Conservation (phyloP, 2,113 vertebrate genomes). For the Barnardius zonarius region DNA sequence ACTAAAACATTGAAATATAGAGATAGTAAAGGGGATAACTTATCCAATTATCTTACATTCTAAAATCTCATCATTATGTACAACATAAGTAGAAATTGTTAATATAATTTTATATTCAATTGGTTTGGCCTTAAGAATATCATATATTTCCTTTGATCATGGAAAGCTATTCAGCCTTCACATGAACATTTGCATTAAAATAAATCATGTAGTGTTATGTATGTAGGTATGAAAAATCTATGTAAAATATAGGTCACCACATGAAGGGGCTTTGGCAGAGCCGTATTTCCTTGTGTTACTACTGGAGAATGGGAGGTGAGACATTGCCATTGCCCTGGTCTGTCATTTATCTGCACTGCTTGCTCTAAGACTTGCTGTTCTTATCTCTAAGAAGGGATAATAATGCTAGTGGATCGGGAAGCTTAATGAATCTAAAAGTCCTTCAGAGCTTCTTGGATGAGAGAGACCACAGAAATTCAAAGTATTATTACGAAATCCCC, state of each 20-base stretch:
- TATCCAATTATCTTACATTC: not conserved
- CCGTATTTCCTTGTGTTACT: not conserved
- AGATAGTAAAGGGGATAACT: not conserved
- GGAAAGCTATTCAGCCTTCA: not conserved
- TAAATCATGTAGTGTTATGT: not conserved
- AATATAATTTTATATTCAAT: not conserved
- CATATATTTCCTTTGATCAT: not conserved
- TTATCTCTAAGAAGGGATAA: not conserved
- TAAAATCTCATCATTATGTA: not conserved
- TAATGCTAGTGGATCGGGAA: not conserved
- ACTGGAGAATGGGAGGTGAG: not conserved
- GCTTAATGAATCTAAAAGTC: slow-evolving; percentile 19
- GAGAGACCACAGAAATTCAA: not conserved
- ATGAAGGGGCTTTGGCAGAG: not conserved
- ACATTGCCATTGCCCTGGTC: not conserved
- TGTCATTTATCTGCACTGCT: not conserved
- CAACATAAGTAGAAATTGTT: not conserved
- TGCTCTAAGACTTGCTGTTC: not conserved
- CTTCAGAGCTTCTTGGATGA: not conserved
- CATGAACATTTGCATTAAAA: not conserved
- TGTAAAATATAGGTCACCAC: not conserved
- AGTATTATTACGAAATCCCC: not conserved
- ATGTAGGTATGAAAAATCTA: not conserved
- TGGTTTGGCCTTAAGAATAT: not conserved
- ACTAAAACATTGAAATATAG: not conserved